Evolutionary conservation across 2,113 vertebrate species (phyloP).

Genomic region (Megaptera novaeangliae): DNA sequence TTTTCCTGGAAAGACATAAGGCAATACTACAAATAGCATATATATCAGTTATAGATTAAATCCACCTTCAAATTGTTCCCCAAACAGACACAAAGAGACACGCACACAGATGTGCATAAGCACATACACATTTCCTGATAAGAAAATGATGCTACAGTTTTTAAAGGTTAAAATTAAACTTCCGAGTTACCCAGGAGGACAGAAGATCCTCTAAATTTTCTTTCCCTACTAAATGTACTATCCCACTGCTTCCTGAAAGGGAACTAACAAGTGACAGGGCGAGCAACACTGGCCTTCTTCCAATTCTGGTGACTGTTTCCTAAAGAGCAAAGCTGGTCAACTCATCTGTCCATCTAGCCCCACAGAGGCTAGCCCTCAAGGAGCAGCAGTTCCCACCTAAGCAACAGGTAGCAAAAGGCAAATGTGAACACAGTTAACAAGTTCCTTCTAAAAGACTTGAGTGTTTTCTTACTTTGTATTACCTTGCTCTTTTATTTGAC

Average conservation of each 20-base stretch:
- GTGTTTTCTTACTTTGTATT: slow-evolving; percentile 64
- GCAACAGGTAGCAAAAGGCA: neutral
- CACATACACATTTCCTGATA: neutral
- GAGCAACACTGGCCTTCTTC: neutral
- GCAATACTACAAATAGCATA: neutral
- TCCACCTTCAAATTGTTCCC: neutral
- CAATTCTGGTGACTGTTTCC: neutral
- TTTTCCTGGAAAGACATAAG: slow-evolving; percentile 87
- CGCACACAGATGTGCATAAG: neutral
- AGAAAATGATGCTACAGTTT: neutral
- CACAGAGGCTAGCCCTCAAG: neutral
- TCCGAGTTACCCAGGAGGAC: neutral
- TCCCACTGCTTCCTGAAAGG: neutral
- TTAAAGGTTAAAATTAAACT: neutral
- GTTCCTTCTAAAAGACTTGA: slow-evolving; percentile 13
- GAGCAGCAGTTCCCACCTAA: neutral
- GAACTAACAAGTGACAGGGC: neutral
- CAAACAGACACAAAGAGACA: neutral
- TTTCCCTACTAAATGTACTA: neutral
- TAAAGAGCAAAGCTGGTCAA: neutral
- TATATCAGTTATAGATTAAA: neutral
- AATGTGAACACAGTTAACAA: neutral
- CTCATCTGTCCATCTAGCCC: neutral
- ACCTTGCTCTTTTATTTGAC: slow-evolving; percentile 99
- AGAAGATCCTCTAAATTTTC: neutral